Evolutionary conservation across 2,113 vertebrate genomes (phyloP).

Genomic region (Motacilla alba): DNA sequence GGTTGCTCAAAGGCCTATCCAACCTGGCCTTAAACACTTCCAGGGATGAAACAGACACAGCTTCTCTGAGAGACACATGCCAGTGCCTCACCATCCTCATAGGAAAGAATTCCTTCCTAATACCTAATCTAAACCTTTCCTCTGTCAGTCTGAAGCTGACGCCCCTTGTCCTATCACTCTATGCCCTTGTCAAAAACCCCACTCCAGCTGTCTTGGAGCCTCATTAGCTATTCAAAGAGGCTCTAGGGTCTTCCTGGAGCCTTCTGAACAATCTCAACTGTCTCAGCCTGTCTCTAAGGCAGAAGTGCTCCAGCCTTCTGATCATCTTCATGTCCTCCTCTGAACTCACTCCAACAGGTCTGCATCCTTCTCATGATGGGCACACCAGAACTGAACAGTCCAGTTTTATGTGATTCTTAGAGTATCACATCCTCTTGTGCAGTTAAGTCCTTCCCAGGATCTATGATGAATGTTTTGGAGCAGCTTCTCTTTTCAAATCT

Average conservation of each 20-base stretch:
- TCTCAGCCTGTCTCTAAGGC: background rate
- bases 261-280: background rate
- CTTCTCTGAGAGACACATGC: background rate
- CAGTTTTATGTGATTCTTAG: background rate
- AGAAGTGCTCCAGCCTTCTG: background rate
- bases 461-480: background rate
- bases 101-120: background rate
- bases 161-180: background rate
- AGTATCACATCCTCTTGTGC: background rate
- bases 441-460: background rate
- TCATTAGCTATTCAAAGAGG: background rate
- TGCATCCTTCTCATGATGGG: fast-evolving
- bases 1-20: background rate
- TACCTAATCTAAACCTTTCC: too few relatives aligned
- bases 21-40: background rate
- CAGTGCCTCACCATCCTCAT: background rate
- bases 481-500: background rate
- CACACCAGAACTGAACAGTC: background rate
- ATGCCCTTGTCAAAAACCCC: background rate
- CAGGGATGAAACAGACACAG: background rate
- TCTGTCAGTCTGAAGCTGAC: background rate
- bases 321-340: background rate
- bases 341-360: background rate
- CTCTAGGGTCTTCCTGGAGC: background rate
- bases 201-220: too few relatives aligned